A percentile compares a stretch with the other conserved stretches of the same genome.
phyloP scores from a whole-genome alignment of 1,140 invertebrate species.

The Helicoverpa armigera region DNA sequence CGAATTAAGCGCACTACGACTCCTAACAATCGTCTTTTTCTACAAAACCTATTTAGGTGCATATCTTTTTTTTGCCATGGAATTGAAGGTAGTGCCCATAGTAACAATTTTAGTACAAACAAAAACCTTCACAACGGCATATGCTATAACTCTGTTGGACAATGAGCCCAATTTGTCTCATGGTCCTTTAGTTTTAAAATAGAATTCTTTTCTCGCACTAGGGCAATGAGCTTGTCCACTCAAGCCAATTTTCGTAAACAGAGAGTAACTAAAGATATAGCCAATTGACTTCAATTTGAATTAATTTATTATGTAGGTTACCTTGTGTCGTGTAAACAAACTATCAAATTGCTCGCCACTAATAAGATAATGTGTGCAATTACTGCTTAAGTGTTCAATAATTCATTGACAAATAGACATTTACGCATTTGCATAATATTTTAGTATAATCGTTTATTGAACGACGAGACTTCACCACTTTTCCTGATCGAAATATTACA shows the following conservation, averaged over 20 bases:
- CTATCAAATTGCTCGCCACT: not conserved
- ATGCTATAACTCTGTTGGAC: too few relatives aligned
- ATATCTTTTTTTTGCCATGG: too few relatives aligned
- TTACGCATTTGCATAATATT: conserved; percentile 1
- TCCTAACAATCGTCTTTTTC: too few relatives aligned
- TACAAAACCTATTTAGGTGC: too few relatives aligned
- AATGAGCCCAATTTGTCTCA: too few relatives aligned
- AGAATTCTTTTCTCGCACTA: not conserved
- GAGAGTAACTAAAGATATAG: not conserved
- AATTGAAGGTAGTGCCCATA: too few relatives aligned
- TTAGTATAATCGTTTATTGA: not conserved
- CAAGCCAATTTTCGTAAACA: not conserved
- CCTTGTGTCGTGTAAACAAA: conserved; percentile 32
- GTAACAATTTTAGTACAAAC: too few relatives aligned
- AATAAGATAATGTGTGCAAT: conserved; percentile 15
- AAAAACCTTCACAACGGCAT: too few relatives aligned
- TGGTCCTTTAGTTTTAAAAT: too few relatives aligned
- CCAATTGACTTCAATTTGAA: conserved; percentile 29
- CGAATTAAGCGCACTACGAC: too few relatives aligned
- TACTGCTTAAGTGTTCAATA: conserved; percentile 1
- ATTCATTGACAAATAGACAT: not conserved
- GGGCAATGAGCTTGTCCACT: not conserved
- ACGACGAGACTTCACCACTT: not conserved
- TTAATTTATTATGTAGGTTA: conserved; percentile 25
- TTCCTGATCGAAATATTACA: too few relatives aligned